Evolutionary conservation across 2,888 invertebrate genomes (phyloP).

Genomic region (Metalampra italica): DNA sequence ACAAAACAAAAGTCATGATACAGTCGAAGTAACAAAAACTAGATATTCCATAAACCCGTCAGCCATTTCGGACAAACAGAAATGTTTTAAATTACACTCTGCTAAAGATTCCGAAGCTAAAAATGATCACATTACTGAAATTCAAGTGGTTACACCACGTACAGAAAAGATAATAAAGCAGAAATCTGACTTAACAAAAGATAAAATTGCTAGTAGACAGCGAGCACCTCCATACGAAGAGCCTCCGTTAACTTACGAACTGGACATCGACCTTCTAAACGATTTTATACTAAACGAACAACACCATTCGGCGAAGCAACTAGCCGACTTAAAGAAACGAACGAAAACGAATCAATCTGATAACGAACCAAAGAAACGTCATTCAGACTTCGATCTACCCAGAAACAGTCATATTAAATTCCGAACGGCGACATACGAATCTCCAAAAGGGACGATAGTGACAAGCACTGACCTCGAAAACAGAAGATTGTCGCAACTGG

Average conservation of each 20-base stretch:
- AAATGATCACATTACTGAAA: conserved; percentile 84
- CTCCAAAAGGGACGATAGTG: conserved; percentile 74
- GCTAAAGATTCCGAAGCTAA: conserved; percentile 31
- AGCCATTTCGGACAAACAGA: conserved; percentile 59
- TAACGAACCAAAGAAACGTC: conserved; percentile 71
- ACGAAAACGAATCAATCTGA: conserved; percentile 46
- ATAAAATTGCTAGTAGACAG: conserved; percentile 62
- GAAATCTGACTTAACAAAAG: conserved; percentile 40
- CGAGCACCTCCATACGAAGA: conserved; percentile 55
- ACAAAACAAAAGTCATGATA: conserved; percentile 44
- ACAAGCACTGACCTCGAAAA: conserved; percentile 75
- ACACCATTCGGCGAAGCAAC: conserved; percentile 62
- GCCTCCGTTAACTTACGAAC: conserved; percentile 58
- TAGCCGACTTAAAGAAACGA: conserved; percentile 57
- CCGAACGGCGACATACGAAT: conserved; percentile 81
- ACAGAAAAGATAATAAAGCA: conserved; percentile 50
- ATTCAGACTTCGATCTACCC: conserved; percentile 72
- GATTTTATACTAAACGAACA: conserved; percentile 71
- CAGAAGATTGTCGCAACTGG: conserved; percentile 76
- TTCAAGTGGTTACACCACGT: conserved; percentile 81
- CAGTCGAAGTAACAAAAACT: conserved; percentile 62
- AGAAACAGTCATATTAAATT: conserved; percentile 80
- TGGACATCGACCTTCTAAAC: conserved; percentile 66
- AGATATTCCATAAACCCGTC: conserved; percentile 64
- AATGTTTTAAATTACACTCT: conserved; percentile 36